These are phyloP conservation scores for Diuraphis noxia DNA, from an alignment of 1,140 invertebrate species.

Conservation along the genomic window DNA sequence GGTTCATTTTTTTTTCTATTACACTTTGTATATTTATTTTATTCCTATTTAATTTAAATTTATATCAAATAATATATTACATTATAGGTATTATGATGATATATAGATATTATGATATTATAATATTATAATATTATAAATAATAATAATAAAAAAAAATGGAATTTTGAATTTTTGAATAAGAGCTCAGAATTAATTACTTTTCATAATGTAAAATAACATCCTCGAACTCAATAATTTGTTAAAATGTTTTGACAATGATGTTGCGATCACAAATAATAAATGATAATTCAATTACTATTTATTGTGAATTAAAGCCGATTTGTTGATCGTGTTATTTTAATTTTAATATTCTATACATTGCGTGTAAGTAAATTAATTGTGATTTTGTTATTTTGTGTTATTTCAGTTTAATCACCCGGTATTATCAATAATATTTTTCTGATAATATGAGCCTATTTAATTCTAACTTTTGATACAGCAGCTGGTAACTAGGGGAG, in stretches of 20 bases:
- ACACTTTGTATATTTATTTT: too few species aligned
- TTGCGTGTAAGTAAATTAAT: not conserved
- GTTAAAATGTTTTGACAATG: not conserved
- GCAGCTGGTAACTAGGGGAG: too few species aligned
- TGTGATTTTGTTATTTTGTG: not conserved
- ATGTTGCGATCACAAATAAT: not conserved
- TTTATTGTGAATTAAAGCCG: not conserved
- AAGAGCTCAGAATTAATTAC: not conserved
- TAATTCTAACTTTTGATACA: too few species aligned
- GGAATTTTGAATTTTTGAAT: not conserved
- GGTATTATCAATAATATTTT: not conserved
- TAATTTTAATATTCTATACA: not conserved
- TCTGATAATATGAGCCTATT: too few species aligned
- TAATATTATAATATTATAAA: not conserved
- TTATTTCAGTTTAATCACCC: not conserved
- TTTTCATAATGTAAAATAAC: not conserved
- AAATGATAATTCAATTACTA: not conserved
- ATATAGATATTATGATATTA: too few species aligned
- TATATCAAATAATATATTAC: too few species aligned
- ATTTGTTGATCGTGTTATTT: not conserved
- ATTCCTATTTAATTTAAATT: too few species aligned
- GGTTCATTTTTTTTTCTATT: too few species aligned
- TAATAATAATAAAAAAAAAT: not conserved
- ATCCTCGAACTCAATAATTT: not conserved
- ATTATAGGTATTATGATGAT: too few species aligned